Conservation (phyloP, 2,888 invertebrate species). For the Polymixis lichenea region DNA sequence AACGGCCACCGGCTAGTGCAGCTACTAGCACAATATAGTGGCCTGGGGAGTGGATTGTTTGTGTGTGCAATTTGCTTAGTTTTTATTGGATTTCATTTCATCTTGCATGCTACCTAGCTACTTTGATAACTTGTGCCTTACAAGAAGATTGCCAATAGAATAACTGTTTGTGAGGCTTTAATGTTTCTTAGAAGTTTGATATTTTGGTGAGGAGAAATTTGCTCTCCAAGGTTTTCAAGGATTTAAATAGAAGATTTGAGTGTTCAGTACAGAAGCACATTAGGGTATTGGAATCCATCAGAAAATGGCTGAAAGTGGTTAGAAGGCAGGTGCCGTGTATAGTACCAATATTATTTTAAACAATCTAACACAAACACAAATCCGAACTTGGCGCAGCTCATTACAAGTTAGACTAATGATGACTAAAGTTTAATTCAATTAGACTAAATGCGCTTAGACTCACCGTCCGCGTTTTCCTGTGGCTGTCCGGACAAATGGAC, state of each 20-base stretch:
- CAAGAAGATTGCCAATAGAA: not conserved
- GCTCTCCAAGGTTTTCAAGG: not conserved
- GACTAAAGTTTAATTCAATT: constrained; percentile 16
- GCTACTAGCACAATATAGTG: constrained; percentile 30
- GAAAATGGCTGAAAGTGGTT: not conserved
- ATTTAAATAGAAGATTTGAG: not conserved
- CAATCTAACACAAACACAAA: not conserved
- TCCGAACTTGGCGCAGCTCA: not conserved
- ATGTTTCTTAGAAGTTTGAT: not conserved
- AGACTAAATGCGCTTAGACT: not conserved
- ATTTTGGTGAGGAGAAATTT: not conserved
- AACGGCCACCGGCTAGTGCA: constrained; percentile 29
- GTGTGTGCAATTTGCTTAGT: constrained; percentile 11
- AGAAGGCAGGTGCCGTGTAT: not conserved
- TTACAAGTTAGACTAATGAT: constrained; percentile 1
- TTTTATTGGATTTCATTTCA: constrained; percentile 34
- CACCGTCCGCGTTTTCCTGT: not conserved
- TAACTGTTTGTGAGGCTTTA: not conserved
- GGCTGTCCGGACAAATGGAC: not conserved
- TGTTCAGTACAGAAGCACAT: too few relatives aligned
- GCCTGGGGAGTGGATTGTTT: constrained; percentile 23
- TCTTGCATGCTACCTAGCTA: not conserved
- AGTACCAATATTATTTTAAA: too few relatives aligned
- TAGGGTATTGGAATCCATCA: not conserved
- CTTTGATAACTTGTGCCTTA: not conserved